Evolutionary conservation across 2,113 vertebrate genomes (phyloP).

Genomic region (Tenebrosternarchus preto): DNA sequence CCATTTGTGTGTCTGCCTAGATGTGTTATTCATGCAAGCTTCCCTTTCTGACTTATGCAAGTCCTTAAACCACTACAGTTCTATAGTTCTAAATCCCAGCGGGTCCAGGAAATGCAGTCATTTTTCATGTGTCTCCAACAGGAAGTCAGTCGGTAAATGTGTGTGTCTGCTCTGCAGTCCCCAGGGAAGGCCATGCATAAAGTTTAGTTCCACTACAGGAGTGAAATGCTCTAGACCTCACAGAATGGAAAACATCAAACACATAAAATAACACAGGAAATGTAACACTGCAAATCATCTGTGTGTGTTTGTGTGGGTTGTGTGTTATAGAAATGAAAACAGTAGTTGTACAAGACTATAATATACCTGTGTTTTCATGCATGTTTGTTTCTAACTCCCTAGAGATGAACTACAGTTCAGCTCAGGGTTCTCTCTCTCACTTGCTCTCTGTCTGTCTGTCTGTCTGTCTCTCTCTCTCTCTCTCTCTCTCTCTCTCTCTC

Average conservation of each 20-base stretch:
- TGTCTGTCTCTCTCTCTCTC: background rate
- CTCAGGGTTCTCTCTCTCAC: background rate
- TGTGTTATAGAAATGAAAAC: background rate
- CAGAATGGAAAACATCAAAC: slow-evolving; percentile 15
- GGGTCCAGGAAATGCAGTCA: slow-evolving; percentile 29
- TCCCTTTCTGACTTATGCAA: background rate
- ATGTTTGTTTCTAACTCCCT: slow-evolving; percentile 14
- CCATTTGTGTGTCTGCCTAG: background rate
- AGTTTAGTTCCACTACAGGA: slow-evolving; percentile 33
- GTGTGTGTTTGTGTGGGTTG: too few species aligned
- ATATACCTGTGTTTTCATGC: slow-evolving; percentile 6
- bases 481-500: too few species aligned
- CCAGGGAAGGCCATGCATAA: slow-evolving; percentile 9
- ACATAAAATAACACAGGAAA: slow-evolving; percentile 10
- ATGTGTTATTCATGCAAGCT: background rate
- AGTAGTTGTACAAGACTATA: background rate
- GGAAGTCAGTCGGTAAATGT: slow-evolving; percentile 45
- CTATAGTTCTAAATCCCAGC: slow-evolving; percentile 31
- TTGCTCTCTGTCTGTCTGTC: slow-evolving; percentile 13
- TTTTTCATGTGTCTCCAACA: slow-evolving; percentile 42
- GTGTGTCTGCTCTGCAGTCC: slow-evolving; percentile 37
- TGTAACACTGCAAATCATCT: background rate
- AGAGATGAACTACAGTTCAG: slow-evolving; percentile 8
- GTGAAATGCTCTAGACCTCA: slow-evolving; percentile 7
- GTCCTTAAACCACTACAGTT: slow-evolving; percentile 28